phyloP scores from a whole-genome alignment of 2,888 invertebrate species.

The Baronia brevicornis region DNA sequence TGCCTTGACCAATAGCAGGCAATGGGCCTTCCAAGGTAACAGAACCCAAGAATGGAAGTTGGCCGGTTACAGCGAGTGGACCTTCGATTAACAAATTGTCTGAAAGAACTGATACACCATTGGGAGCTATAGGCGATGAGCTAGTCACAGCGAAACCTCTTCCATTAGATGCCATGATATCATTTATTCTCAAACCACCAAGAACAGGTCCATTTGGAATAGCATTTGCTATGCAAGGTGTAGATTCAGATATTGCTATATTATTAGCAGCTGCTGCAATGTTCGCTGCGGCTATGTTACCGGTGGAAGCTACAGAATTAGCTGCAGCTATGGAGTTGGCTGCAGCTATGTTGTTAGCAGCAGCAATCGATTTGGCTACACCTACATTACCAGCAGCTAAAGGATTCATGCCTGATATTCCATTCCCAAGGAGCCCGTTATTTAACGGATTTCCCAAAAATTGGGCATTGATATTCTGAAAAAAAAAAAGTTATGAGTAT shows the following conservation, averaged over 20 bases:
- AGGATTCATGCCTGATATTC: neutral
- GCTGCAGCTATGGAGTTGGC: conserved; percentile 6
- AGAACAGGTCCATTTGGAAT: conserved; percentile 9
- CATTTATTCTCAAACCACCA: conserved; percentile 11
- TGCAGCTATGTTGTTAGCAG: conserved; percentile 9
- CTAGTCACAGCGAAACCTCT: conserved; percentile 24
- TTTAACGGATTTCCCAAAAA: conserved; percentile 6
- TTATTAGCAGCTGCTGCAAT: conserved; percentile 5
- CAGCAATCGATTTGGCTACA: too few species aligned
- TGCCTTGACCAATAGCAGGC: conserved; percentile 28
- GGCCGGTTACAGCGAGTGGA: conserved; percentile 21
- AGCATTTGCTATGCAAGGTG: neutral
- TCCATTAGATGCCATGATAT: conserved; percentile 16
- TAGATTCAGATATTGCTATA: conserved; percentile 5
- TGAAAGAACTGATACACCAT: conserved; percentile 22
- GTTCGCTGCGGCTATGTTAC: conserved; percentile 3
- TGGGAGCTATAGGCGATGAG: conserved; percentile 21
- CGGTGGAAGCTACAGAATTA: conserved; percentile 3
- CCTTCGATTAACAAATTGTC: conserved; percentile 25
- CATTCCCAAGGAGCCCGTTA: conserved; percentile 9
- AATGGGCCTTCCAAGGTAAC: conserved; percentile 34
- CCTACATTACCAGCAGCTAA: neutral
- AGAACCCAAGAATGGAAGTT: conserved; percentile 26
- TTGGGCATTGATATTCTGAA: conserved; percentile 11
- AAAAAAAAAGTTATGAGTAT: too few species aligned